A percentile compares a stretch with the other conserved stretches of the same genome.
Conservation (phyloP, 2,888 invertebrate genomes). For the Heliconius charithonia region DNA sequence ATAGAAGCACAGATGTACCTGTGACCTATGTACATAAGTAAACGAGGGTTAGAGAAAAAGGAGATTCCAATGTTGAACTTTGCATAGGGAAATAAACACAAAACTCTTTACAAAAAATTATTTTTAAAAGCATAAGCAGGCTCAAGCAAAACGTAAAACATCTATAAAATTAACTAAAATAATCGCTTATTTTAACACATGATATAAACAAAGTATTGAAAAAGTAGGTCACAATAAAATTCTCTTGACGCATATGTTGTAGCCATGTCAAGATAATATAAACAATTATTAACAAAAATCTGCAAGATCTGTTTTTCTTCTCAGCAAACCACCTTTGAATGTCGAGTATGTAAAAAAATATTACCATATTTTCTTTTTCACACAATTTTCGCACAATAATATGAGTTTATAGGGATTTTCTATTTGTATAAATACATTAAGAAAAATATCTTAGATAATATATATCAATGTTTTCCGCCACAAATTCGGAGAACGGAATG, state of each 20-base stretch:
- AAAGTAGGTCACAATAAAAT: constrained; percentile 20
- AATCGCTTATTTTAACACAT: neutral
- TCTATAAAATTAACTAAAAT: neutral
- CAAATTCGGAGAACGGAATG: neutral
- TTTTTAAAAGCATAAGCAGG: neutral
- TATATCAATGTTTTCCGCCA: neutral
- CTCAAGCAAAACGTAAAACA: neutral
- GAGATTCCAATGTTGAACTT: neutral
- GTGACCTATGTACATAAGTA: no score
- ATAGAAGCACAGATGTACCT: no score
- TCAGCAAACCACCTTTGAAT: neutral
- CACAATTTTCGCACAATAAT: neutral
- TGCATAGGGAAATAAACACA: neutral
- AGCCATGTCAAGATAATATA: neutral
- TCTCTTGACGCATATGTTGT: constrained; percentile 4
- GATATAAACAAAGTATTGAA: constrained; percentile 2
- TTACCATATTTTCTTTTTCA: neutral
- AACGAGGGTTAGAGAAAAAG: no score
- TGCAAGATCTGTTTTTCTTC: constrained; percentile 6
- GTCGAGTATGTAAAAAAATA: neutral
- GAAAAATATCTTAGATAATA: no score
- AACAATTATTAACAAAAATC: constrained; percentile 7
- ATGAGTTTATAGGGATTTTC: neutral
- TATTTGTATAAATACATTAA: no score
- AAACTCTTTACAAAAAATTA: neutral